Evolutionary conservation across 2,113 vertebrate species (phyloP).

Genomic region (Sorex araneus): DNA sequence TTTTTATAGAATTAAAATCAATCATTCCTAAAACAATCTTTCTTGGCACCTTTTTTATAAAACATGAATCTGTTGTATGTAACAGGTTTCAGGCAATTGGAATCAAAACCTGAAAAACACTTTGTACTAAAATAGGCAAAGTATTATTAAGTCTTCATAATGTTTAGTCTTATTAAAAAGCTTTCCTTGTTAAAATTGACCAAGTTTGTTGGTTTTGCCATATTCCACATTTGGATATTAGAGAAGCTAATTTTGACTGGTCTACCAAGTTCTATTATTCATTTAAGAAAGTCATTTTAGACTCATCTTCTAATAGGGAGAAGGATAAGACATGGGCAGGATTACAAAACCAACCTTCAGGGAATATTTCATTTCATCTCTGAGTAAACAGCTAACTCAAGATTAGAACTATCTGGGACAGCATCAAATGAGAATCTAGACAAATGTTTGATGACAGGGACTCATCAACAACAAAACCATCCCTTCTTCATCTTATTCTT

Average conservation of each 20-base stretch:
- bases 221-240: neutral
- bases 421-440: neutral
- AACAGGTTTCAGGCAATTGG: neutral
- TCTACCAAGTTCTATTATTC: neutral
- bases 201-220: neutral
- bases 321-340: neutral
- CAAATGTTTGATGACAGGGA: neutral
- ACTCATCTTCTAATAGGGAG: neutral
- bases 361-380: neutral
- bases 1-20: slow-evolving; percentile 37
- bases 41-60: neutral
- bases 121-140: slow-evolving; percentile 22
- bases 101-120: neutral
- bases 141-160: neutral
- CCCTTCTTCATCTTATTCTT: neutral
- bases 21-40: neutral
- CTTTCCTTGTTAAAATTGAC: neutral
- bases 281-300: neutral
- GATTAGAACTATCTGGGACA: neutral
- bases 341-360: neutral
- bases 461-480: neutral
- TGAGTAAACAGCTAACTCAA: neutral
- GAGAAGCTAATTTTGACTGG: neutral
- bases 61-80: neutral
- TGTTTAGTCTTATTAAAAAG: neutral